Percentiles rank a stretch among this genome's conserved stretches.
These are phyloP conservation scores for Phymanthus crucifer DNA, from an alignment of 92 coral and sea anemone species.

Conservation along the genomic window DNA sequence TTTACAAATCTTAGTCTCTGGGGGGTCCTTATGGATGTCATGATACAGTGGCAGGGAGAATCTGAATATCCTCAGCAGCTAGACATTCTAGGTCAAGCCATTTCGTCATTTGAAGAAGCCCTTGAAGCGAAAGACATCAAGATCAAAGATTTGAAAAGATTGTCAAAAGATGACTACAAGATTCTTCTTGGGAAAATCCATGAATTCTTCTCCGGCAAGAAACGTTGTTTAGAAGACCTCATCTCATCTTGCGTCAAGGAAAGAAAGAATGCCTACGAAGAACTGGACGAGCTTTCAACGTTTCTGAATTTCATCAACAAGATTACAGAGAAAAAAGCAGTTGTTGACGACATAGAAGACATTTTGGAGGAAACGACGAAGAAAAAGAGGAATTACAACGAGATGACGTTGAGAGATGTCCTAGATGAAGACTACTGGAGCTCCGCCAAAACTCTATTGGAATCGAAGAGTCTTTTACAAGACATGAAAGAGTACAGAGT, in stretches of 20 bases:
- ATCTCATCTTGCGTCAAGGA: background rate
- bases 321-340: background rate
- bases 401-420: background rate
- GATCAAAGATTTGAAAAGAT: slow-evolving; percentile 11
- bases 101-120: slow-evolving; percentile 1
- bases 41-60: background rate
- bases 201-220: background rate
- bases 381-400: background rate
- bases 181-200: slow-evolving; percentile 7
- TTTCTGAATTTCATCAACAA: slow-evolving; percentile 4
- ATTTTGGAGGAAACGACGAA: background rate
- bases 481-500: slow-evolving; percentile 4
- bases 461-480: background rate
- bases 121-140: slow-evolving; percentile 3
- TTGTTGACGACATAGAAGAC: slow-evolving; percentile 1
- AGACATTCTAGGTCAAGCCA: background rate
- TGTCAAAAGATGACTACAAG: background rate
- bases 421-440: slow-evolving; percentile 6
- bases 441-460: background rate
- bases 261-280: background rate
- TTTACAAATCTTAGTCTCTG: background rate
- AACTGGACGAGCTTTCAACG: background rate
- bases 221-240: background rate
- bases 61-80: slow-evolving; percentile 7
- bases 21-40: slow-evolving; percentile 3